Base-by-base conservation (phyloP, 2,113 vertebrate genomes). In the Rhynchomys soricoides region DNA sequence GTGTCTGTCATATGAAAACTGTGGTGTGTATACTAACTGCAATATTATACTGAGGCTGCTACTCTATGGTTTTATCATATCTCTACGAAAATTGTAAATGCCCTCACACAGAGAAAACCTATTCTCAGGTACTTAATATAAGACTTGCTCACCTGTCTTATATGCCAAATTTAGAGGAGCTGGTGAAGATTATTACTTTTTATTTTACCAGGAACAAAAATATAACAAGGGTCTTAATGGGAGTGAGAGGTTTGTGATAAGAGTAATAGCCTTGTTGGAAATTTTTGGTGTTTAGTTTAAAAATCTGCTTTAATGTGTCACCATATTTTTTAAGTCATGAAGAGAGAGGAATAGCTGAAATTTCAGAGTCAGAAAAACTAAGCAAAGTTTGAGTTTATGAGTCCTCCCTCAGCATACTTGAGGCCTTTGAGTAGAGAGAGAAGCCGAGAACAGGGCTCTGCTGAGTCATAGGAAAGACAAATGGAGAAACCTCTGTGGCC, bases 1-100 rank as follows among this genome's bases (percentile, higher is more conserved):
- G 43, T 92, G 16, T 82, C 62, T 95, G 89, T 90, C 19, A 19
- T 94, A 50, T 74, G 86, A 90, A 90, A 43, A 73, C 43, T 55
- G 50, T 96, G 92, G 70, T 22, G 52, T 78, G 22, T 34, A 75
- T 81, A 31, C 43, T 94, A 21, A 59, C 2, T 71, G 37, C 29
- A 62, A 16, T 3, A 31, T 90, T 93, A 45, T 52, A 64, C 40
- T 50, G 78, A 66, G 13, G n/a, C 50, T 89, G 5, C 15, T 57
- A 29, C 82, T 68, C 8, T 73, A 8, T 66, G 48, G 59, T 85
- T 94, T 95, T 78, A 48, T 9, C 52, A 26, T 79, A 70, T 82
- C 73, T 26, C 59, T 89, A 91, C 85, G 37, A 66, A 48, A 16
- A n/a, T 55, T 96, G 31, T 75, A 87, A 94, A 94, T 97, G 93